Percentiles rank a stretch among this genome's conserved stretches.
phyloP scores from a whole-genome alignment of 2,888 invertebrate species.

The Sphecodes monilicornis region DNA sequence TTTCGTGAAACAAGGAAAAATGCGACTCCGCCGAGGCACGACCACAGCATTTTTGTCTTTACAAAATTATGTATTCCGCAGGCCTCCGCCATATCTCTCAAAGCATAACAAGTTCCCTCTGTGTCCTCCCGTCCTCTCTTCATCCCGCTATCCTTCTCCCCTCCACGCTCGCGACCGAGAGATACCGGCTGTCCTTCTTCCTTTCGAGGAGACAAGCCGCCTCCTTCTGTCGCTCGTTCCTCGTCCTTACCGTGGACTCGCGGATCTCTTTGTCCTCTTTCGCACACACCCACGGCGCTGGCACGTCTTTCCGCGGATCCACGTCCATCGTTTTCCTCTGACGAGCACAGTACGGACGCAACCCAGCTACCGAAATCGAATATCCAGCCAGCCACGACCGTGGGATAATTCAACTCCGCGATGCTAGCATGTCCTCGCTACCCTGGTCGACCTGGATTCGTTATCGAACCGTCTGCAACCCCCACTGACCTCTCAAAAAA shows the following conservation, averaged over 20 bases:
- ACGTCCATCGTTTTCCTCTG: slow-evolving; percentile 68
- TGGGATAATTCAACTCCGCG: slow-evolving; percentile 56
- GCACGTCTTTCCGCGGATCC: slow-evolving; percentile 68
- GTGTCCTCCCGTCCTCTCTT: slow-evolving; percentile 72
- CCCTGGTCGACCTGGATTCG: background rate
- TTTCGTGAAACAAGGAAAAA: slow-evolving; percentile 84
- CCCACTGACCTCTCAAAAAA: background rate
- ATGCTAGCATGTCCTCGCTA: background rate
- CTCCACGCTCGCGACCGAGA: slow-evolving; percentile 60
- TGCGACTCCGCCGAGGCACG: slow-evolving; percentile 82
- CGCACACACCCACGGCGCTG: slow-evolving; percentile 55
- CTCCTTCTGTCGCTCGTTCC: slow-evolving; percentile 28
- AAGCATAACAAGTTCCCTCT: slow-evolving; percentile 84
- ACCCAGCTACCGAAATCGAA: slow-evolving; percentile 71
- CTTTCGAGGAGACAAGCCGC: slow-evolving; percentile 30
- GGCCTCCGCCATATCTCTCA: slow-evolving; percentile 84
- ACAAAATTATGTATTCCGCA: slow-evolving; percentile 85
- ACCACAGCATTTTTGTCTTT: slow-evolving; percentile 85
- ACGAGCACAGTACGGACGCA: slow-evolving; percentile 51
- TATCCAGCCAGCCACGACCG: slow-evolving; percentile 54
- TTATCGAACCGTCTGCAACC: background rate
- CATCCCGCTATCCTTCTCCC: slow-evolving; percentile 47
- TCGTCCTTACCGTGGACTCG: slow-evolving; percentile 17
- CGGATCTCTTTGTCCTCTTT: slow-evolving; percentile 61
- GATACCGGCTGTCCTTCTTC: slow-evolving; percentile 55